Percentiles rank a stretch among this genome's conserved stretches.
phyloP scores from a whole-genome alignment of 2,797 vertebrate genomes.

The Garrulus glandarius region DNA sequence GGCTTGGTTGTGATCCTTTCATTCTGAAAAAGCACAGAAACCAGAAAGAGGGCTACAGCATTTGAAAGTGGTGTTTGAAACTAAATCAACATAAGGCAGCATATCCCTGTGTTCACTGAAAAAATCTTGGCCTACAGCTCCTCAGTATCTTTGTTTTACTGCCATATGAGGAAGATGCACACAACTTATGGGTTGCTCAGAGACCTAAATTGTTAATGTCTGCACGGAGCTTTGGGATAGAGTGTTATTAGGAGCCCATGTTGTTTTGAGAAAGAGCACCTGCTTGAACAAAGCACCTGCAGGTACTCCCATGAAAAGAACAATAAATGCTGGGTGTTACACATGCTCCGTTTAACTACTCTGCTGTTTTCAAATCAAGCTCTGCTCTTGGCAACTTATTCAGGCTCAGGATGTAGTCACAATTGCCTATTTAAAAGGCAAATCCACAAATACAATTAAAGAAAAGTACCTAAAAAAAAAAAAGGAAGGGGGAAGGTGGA shows the following conservation, averaged over 20 bases:
- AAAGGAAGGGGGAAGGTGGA: background rate
- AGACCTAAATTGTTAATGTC: constrained; percentile 10
- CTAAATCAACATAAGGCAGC: background rate
- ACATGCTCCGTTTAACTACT: constrained; percentile 17
- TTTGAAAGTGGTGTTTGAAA: background rate
- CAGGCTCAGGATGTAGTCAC: constrained; percentile 59
- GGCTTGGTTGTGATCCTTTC: background rate
- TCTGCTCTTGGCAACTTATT: constrained; percentile 56
- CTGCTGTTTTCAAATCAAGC: constrained; percentile 8
- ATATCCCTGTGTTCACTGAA: background rate
- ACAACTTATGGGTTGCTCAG: background rate
- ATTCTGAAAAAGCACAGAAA: background rate
- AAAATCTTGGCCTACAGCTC: background rate
- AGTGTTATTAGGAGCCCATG: background rate
- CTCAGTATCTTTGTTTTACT: background rate
- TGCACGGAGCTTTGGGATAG: background rate
- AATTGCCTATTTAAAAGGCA: constrained; percentile 71
- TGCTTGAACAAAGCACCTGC: constrained; percentile 54
- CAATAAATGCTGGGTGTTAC: constrained; percentile 34
- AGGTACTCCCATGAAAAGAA: constrained; percentile 40
- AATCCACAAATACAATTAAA: constrained; percentile 79
- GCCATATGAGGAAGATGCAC: background rate
- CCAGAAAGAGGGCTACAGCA: background rate
- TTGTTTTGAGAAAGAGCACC: constrained; percentile 26
- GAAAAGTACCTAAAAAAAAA: constrained; percentile 58